Conservation (phyloP, 2,797 vertebrate species). For the Phaenicophaeus curvirostris region DNA sequence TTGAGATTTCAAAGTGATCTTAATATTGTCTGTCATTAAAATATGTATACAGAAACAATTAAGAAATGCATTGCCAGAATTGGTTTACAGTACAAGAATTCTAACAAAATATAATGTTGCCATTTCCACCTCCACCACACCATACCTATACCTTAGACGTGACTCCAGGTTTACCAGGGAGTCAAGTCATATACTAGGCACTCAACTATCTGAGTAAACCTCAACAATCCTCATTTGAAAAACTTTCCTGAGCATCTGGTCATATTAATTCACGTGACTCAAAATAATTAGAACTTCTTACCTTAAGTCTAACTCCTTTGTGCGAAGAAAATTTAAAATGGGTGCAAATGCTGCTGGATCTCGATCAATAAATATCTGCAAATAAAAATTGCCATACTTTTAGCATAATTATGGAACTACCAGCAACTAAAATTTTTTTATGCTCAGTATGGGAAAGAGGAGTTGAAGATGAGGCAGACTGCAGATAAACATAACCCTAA, state of each 20-base stretch:
- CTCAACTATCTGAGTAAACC: not conserved
- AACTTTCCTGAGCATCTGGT: not conserved
- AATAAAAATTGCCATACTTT: slow-evolving; percentile 5
- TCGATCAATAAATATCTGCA: slow-evolving; percentile 98
- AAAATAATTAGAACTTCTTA: slow-evolving; percentile 68
- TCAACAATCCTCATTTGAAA: not conserved
- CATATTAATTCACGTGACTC: not conserved
- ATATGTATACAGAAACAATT: not conserved
- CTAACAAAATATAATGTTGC: not conserved
- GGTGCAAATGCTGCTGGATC: slow-evolving; percentile 97
- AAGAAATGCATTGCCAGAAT: not conserved
- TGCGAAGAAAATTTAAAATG: slow-evolving; percentile 98
- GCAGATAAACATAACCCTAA: not conserved
- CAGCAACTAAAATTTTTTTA: not conserved
- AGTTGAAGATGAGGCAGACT: not conserved
- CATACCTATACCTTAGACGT: not conserved
- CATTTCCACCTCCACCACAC: not conserved
- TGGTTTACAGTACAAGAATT: not conserved
- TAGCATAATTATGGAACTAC: not conserved
- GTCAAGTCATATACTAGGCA: not conserved
- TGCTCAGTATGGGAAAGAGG: not conserved
- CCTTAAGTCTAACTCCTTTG: slow-evolving; percentile 97
- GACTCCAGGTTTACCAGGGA: not conserved
- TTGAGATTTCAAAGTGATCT: not conserved
- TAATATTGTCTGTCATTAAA: not conserved